Percentiles rank a stretch among this genome's conserved stretches.
These are phyloP conservation scores for Megalurothrips usitatus DNA, from an alignment of 2,888 invertebrate species.

Conservation along the genomic window DNA sequence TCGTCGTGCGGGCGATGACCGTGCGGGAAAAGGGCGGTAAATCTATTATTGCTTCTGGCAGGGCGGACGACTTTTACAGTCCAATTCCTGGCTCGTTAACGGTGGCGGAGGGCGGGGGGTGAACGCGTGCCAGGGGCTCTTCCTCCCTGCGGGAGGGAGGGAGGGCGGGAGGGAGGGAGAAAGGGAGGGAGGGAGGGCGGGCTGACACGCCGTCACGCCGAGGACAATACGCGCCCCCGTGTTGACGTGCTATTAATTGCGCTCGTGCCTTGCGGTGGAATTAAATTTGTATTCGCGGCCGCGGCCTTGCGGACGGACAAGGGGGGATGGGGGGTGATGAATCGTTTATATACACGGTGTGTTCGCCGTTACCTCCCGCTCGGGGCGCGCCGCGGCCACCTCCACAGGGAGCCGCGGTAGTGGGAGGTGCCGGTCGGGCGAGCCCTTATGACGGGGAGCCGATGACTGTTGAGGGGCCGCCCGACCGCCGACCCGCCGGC, in stretches of 20 bases:
- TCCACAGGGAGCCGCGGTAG: too few species aligned
- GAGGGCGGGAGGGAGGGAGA: neutral
- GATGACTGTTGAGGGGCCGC: neutral
- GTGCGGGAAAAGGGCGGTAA: slow-evolving; percentile 38
- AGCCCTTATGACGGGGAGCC: too few species aligned
- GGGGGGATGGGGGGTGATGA: too few species aligned
- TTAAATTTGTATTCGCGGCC: too few species aligned
- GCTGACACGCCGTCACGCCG: neutral
- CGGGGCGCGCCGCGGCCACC: neutral
- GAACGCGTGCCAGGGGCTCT: neutral
- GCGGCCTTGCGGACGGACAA: too few species aligned
- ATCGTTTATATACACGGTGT: neutral
- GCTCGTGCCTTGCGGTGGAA: too few species aligned
- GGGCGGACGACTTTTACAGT: slow-evolving; percentile 38
- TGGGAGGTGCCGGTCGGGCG: too few species aligned
- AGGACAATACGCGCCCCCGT: too few species aligned
- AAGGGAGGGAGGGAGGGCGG: neutral
- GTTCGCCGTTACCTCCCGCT: neutral
- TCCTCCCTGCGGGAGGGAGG: neutral
- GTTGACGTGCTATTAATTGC: too few species aligned
- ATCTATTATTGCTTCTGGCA: too few species aligned
- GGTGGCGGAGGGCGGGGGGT: neutral
- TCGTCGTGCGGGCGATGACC: slow-evolving; percentile 20
- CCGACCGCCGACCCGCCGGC: neutral
- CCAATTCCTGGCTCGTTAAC: slow-evolving; percentile 4